These are phyloP conservation scores for Rhabdomys dilectus DNA, from an alignment of 2,113 vertebrate species.

Conservation along the genomic window DNA sequence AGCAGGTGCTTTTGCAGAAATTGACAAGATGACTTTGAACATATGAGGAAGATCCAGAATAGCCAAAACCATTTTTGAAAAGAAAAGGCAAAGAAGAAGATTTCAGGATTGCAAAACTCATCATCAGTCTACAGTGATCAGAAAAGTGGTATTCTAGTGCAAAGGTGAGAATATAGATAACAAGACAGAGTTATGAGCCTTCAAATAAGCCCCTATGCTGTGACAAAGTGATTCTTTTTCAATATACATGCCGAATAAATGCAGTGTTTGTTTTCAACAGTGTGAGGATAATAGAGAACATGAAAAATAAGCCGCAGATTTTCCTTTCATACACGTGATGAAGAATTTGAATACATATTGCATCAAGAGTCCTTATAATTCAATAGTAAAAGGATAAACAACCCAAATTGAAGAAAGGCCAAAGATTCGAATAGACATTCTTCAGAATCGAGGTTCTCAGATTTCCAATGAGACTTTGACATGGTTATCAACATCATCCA, in stretches of 20 bases:
- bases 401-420: neutral
- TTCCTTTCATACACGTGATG: neutral
- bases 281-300: neutral
- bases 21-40: neutral
- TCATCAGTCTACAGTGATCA: neutral
- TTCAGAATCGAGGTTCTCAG: neutral
- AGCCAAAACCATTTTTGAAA: slow-evolving; percentile 5
- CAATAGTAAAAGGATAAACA: neutral
- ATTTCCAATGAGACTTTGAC: neutral
- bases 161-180: neutral
- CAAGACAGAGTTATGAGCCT: neutral
- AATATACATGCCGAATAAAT: neutral
- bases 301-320: neutral
- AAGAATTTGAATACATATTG: slow-evolving; percentile 1
- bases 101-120: slow-evolving; percentile 41
- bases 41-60: slow-evolving; percentile 14
- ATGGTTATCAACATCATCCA: neutral
- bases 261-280: neutral
- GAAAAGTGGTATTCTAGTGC: neutral
- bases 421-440: slow-evolving; percentile 9
- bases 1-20: slow-evolving; percentile 19
- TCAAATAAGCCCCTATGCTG: neutral
- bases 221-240: slow-evolving; percentile 26
- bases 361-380: neutral
- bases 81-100: neutral